Base-by-base conservation (phyloP, 2,113 vertebrate species). In the Xenopus tropicalis region DNA sequence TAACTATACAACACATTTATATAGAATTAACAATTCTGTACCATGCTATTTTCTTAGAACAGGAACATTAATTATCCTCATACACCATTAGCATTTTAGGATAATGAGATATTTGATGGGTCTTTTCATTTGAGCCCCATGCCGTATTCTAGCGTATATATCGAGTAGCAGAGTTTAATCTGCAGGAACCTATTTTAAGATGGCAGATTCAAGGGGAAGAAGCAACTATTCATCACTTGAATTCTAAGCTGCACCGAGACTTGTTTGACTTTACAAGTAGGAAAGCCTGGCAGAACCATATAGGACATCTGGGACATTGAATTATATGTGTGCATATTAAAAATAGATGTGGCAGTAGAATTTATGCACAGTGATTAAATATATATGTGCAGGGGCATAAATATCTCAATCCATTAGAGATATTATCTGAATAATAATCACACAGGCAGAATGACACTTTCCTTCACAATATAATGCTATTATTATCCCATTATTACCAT, bases 301-400 rank as follows among this genome's bases (percentile, higher is more conserved):
- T 16, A 63, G 68, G 65, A 75, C 72, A 75, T 21, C 56, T 37
- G 22, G 11, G 46, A 46, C 57, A 68, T 54, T 74, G 65, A 74
- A 62, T 74, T 74, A 74, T 74, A 61, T 23, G 65, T 59, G 43
- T 43, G 22, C 57, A 52, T 74, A 74, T 74, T 75, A 69, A 75
- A 75, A 51, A 75, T 75, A 62, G 57, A 75, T 69, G 58, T 24
- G 48, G 65, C 57, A 17, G 17, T 61, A 37, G 14, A 62, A 69
- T 75, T 51, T 54, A 75, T 69, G 72, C 59, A 69, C 20, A 23
- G 10, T 5, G 20, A 25, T 61, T 43, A 75, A 75, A 68, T 69
- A 69, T 61, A 66, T 61, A 69, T 61, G 65, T 51, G 72, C 43
- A 58, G 11, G n/a, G 66, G 44, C 44, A 75, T 23, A 68, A 65